These are phyloP conservation scores for Acromyrmex charruanus DNA, from an alignment of 1,140 invertebrate species.

Conservation along the genomic window DNA sequence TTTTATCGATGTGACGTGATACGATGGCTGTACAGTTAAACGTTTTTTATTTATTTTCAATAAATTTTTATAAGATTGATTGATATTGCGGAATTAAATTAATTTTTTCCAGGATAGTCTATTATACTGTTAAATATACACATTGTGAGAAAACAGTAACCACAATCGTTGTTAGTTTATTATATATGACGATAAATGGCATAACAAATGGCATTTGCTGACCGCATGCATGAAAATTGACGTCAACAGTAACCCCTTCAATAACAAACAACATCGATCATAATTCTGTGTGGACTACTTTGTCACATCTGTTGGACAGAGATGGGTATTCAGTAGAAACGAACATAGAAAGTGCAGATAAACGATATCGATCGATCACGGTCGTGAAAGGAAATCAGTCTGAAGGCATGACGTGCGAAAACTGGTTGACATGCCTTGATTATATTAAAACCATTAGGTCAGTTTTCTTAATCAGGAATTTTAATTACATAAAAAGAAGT, in stretches of 20 bases:
- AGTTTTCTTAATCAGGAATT: background rate
- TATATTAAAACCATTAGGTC: background rate
- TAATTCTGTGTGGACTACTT: conserved; percentile 42
- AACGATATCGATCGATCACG: conserved; percentile 41
- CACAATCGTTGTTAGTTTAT: background rate
- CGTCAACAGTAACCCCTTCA: conserved; percentile 2
- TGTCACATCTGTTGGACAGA: conserved; percentile 29
- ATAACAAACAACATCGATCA: conserved; percentile 57
- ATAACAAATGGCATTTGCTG: conserved; percentile 13
- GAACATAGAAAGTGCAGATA: conserved; percentile 16
- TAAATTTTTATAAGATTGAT: background rate
- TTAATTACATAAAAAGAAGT: background rate
- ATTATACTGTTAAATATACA: background rate
- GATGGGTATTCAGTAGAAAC: conserved; percentile 11
- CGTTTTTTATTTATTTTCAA: background rate
- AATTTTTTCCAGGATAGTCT: background rate
- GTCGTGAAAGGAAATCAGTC: background rate
- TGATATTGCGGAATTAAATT: background rate
- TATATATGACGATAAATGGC: conserved; percentile 10
- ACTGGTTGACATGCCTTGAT: background rate
- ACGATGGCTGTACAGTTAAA: background rate
- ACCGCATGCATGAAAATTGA: conserved; percentile 49
- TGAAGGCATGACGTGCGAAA: conserved; percentile 16
- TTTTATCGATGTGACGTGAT: background rate
- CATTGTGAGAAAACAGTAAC: background rate